Evolutionary conservation across 1,140 invertebrate genomes (phyloP).

Genomic region (Octopus bimaculoides): DNA sequence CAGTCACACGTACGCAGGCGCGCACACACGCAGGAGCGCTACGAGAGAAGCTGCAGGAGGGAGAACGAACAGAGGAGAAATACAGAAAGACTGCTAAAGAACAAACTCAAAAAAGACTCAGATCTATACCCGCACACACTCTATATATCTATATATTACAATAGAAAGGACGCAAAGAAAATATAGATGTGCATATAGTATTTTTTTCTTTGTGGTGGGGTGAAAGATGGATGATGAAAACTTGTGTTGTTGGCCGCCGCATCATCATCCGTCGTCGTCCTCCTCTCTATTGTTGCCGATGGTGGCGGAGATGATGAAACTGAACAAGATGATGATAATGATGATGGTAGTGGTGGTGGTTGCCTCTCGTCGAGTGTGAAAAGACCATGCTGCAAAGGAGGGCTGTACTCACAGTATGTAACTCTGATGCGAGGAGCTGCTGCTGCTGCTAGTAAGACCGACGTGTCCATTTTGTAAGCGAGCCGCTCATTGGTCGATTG

Average conservation of each 20-base stretch:
- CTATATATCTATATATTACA: neutral
- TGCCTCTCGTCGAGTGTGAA: conserved; percentile 15
- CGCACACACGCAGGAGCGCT: neutral
- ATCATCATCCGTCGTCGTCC: neutral
- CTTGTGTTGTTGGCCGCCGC: neutral
- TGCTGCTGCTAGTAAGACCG: conserved; percentile 2
- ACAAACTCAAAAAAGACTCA: neutral
- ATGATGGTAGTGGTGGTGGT: neutral
- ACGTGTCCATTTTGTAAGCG: conserved; percentile 36
- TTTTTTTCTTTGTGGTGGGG: neutral
- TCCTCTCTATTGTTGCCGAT: neutral
- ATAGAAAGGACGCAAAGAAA: neutral
- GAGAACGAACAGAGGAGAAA: neutral
- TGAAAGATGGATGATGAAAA: neutral
- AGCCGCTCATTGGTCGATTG: conserved; percentile 43
- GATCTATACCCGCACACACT: neutral
- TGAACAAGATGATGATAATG: neutral
- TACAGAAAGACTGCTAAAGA: neutral
- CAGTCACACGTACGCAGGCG: neutral
- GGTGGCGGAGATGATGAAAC: neutral
- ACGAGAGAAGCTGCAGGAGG: neutral
- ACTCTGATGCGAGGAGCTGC: conserved; percentile 21
- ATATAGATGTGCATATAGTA: neutral
- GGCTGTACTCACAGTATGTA: conserved; percentile 26
- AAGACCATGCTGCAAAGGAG: conserved; percentile 20